These are phyloP conservation scores for Echiichthys vipera DNA, from an alignment of 2,797 vertebrate species.

Conservation along the genomic window DNA sequence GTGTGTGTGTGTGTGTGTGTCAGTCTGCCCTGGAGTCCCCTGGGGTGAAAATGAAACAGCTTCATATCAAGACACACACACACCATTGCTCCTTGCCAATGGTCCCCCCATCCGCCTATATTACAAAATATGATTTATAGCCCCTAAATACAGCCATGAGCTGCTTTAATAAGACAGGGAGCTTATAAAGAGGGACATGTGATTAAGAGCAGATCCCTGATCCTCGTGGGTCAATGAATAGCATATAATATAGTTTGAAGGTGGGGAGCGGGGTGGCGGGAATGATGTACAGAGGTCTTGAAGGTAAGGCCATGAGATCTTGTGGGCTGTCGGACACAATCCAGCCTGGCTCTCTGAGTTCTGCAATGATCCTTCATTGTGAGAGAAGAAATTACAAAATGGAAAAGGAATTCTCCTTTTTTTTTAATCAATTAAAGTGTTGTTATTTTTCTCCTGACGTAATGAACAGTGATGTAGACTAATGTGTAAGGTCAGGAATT, in stretches of 20 bases:
- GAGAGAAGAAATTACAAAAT: slow-evolving; percentile 70
- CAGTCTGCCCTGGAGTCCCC: slow-evolving; percentile 58
- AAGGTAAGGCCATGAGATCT: slow-evolving; percentile 49
- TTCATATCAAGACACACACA: slow-evolving; percentile 67
- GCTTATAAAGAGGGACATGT: slow-evolving; percentile 79
- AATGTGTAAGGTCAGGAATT: slow-evolving; percentile 53
- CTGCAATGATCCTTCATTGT: slow-evolving; percentile 32
- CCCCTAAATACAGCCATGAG: slow-evolving; percentile 73
- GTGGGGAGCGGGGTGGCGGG: slow-evolving; percentile 3
- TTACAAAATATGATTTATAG: slow-evolving; percentile 83
- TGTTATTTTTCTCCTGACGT: slow-evolving; percentile 68
- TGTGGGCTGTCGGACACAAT: slow-evolving; percentile 52
- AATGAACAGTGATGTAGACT: slow-evolving; percentile 65
- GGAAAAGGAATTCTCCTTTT: slow-evolving; percentile 62
- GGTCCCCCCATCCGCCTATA: slow-evolving; percentile 60
- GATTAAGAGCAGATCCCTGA: slow-evolving; percentile 82
- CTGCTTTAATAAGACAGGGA: slow-evolving; percentile 80
- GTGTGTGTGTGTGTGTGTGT: slow-evolving; percentile 9
- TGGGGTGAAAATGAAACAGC: slow-evolving; percentile 74
- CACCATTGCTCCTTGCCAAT: slow-evolving; percentile 39
- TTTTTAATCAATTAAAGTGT: slow-evolving; percentile 48
- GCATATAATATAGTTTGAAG: slow-evolving; percentile 50
- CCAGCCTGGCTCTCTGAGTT: slow-evolving; percentile 32
- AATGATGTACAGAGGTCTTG: slow-evolving; percentile 61
- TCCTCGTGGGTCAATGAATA: slow-evolving; percentile 66